Evolutionary conservation across 2,797 vertebrate species (phyloP), one percentile per base, ranked within the genome.

Genomic region (Coranthus polyacanthus): DNA sequence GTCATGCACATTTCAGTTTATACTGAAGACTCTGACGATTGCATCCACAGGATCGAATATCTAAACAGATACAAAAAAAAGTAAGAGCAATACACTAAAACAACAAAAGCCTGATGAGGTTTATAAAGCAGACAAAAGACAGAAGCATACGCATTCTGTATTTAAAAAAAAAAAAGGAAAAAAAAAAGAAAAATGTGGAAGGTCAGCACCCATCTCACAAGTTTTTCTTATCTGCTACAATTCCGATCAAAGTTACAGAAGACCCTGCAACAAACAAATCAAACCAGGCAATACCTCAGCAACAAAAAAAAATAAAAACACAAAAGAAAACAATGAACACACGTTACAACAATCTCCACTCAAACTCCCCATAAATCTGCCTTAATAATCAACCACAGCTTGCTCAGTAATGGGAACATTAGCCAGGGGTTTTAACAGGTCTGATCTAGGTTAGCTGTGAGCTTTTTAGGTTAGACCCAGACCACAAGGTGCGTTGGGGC

Each of bases 1-100:
- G 79, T 76, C 93, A 94, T 94, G 92, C 93, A 90, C 78, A 70
- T 89, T 83, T 91, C 85, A 84, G 65, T 75, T 78, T 74, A 67
- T 75, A 84, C 68, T 77, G 72, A 89, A 91, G 80, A 71, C 69
- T 88, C 76, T 77, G 45, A 82, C 63, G 46, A 68, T 79, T 78
- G 79, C 84, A 87, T 91, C 88, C 89, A 93, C 90, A 89, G 79
- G 86, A 79, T 78, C 34, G 37, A 83, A 77, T 79, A 75, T 64
- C 64, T 70, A 80, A 75, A 77, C 34, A 47, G 79, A 47, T 71
- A 72, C 53, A 81, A 81, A 43, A 74, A 80, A 24, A 60, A 24
- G 53, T 47, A 21, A 21, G 56, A 37, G 17, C 1, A 54, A 53
- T 59, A 56, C 50, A 12, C 50, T 49, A 49, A 66, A 75, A 55